phyloP scores from a whole-genome alignment of 2,888 invertebrate species.

The Andricus quercusramuli region DNA sequence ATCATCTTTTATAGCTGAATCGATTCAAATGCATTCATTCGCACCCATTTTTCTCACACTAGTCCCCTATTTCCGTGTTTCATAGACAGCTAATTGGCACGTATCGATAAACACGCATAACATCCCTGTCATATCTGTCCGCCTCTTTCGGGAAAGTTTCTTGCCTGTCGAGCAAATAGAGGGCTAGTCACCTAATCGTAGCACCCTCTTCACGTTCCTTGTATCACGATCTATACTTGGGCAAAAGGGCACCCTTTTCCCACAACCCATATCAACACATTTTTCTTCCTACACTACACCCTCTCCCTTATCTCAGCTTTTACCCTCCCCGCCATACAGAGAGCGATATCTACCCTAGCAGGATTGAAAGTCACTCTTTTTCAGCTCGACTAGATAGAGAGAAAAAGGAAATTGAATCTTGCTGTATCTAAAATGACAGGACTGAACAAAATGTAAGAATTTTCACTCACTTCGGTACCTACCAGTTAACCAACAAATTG shows the following conservation, averaged over 20 bases:
- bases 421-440: slow-evolving; percentile 70
- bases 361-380: slow-evolving; percentile 62
- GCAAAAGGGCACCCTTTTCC: slow-evolving; percentile 48
- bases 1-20: not conserved
- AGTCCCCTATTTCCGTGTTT: slow-evolving; percentile 6
- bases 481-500: slow-evolving; percentile 68
- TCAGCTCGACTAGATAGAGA: slow-evolving; percentile 52
- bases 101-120: slow-evolving; percentile 40
- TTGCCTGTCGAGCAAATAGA: slow-evolving; percentile 51
- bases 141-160: slow-evolving; percentile 20
- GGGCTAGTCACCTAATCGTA: slow-evolving; percentile 59
- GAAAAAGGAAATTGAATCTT: slow-evolving; percentile 75
- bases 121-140: slow-evolving; percentile 40
- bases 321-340: slow-evolving; percentile 54
- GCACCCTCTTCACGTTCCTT: slow-evolving; percentile 52
- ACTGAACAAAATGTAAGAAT: slow-evolving; percentile 57
- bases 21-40: not conserved
- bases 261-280: slow-evolving; percentile 58
- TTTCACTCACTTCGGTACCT: slow-evolving; percentile 48
- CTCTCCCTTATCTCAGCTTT: slow-evolving; percentile 5
- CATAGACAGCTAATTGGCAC: slow-evolving; percentile 34
- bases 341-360: slow-evolving; percentile 58
- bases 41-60: slow-evolving; percentile 10
- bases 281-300: slow-evolving; percentile 52
- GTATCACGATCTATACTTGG: slow-evolving; percentile 50